A percentile compares a stretch with the other conserved stretches of the same genome.
Evolutionary conservation across 1,140 invertebrate genomes (phyloP).

Genomic region (Hermatobates lingyangjiaoensis): DNA sequence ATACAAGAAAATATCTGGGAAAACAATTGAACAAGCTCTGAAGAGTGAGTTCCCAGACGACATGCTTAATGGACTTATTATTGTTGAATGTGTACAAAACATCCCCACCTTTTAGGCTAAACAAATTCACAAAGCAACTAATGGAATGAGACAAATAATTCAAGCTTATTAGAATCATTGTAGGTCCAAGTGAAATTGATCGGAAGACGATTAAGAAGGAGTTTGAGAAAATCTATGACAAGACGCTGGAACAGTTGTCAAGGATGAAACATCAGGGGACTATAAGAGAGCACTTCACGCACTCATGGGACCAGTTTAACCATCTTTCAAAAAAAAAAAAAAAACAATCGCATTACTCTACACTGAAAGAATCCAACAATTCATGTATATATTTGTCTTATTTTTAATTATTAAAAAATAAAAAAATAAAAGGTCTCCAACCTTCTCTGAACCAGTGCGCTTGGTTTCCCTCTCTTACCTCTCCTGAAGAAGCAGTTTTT

Average conservation of each 20-base stretch:
- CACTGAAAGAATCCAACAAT: too few species aligned
- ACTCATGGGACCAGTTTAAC: slow-evolving; percentile 34
- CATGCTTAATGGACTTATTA: slow-evolving; percentile 32
- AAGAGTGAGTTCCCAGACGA: slow-evolving; percentile 41
- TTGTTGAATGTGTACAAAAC: slow-evolving; percentile 48
- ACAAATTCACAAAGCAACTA: slow-evolving; percentile 48
- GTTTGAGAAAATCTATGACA: slow-evolving; percentile 46
- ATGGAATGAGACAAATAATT: slow-evolving; percentile 51
- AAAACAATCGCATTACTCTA: too few species aligned
- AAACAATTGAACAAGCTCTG: slow-evolving; percentile 44
- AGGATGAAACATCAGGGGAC: slow-evolving; percentile 45
- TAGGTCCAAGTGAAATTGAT: slow-evolving; percentile 51
- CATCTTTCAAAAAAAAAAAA: too few species aligned
- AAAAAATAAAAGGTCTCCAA: too few species aligned
- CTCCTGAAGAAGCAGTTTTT: too few species aligned
- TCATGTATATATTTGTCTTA: too few species aligned
- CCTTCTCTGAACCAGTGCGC: too few species aligned
- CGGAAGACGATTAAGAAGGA: slow-evolving; percentile 45
- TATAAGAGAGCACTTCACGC: slow-evolving; percentile 45
- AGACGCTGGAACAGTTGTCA: slow-evolving; percentile 30
- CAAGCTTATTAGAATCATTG: slow-evolving; percentile 49
- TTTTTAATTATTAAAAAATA: too few species aligned
- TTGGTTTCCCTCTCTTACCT: too few species aligned
- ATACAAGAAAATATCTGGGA: slow-evolving; percentile 43
- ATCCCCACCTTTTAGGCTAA: slow-evolving; percentile 51